A percentile compares a stretch with the other conserved stretches of the same genome.
Conservation (phyloP, 1,140 invertebrate species). For the Drosophila ambigua region DNA sequence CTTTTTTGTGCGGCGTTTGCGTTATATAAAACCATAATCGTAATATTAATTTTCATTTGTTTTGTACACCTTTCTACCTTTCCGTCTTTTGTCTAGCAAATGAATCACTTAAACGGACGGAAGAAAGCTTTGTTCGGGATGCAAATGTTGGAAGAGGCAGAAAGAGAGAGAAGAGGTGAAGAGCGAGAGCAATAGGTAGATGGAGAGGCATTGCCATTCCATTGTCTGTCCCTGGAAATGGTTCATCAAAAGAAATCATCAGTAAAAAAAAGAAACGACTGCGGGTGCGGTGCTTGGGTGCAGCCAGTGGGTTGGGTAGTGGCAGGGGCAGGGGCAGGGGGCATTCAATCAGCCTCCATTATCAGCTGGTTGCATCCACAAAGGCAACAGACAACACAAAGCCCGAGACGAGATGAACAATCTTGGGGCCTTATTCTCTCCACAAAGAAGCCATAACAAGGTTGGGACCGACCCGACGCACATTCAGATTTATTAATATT, state of each 20-base stretch:
- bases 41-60: constrained; percentile 1
- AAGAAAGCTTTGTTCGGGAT: constrained; percentile 54
- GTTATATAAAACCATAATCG: constrained; percentile 35
- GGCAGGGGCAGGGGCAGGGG: constrained; percentile 5
- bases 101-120: constrained; percentile 42
- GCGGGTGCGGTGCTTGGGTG: constrained; percentile 12
- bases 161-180: background rate
- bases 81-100: constrained; percentile 6
- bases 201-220: constrained; percentile 38
- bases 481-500: constrained; percentile 71
- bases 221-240: constrained; percentile 59
- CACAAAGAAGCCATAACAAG: constrained; percentile 66
- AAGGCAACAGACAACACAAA: constrained; percentile 27
- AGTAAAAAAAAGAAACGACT: constrained; percentile 24
- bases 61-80: constrained; percentile 21
- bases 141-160: constrained; percentile 38
- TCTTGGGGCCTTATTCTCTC: constrained; percentile 29
- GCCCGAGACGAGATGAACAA: constrained; percentile 14
- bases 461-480: constrained; percentile 25
- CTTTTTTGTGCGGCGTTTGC: constrained; percentile 10
- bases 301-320: background rate
- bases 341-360: constrained; percentile 65
- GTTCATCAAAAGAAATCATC: constrained; percentile 73
- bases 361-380: constrained; percentile 55
- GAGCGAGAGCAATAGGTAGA: background rate